Base-by-base conservation (phyloP, 2,797 vertebrate species). In the Netta rufina region DNA sequence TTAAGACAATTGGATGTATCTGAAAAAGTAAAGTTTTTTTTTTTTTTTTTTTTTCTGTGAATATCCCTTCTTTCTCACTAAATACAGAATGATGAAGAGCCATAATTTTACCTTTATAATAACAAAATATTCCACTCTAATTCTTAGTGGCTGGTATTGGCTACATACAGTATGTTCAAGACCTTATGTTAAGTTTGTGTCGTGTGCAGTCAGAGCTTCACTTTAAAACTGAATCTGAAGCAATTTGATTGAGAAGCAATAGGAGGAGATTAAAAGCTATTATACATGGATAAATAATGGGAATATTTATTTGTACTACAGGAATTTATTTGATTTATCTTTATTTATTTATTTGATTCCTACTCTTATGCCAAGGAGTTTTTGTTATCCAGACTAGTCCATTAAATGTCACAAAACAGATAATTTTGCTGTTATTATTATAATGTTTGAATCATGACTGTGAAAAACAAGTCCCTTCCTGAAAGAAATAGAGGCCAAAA, bases 31-130 rank as follows among this genome's bases (percentile, higher is more conserved):
- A 67, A 13, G 27, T 84, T 47, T 21, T 21, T 22, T 47, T 47
- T 45, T 19, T 47, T 1, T 2, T 4, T 8, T 1, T 1, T 5
- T 6, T 32, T 69, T 54, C 3, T 10, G 6, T 79, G 19, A 20
- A 38, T 75, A 66, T 54, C 8, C 11, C 20, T 58, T 72, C 25
- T 72, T 89, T 67, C 61, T 95, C 6, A 17, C 4, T 69, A 24
- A 57, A 38, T 39, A 58, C 73, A 70, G 16, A 53, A 24, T 64
- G 7, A 27, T 79, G 28, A 80, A 85, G 11, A 85, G 24, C 3
- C 53, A 30, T 56, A 47, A 54, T 85, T 89, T 84, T 80, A 32
- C 8, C 19, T 83, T 41, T 21, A 32, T 73, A 56, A 49, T 62
- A 74, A 62, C 18, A 66, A 65, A 88, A 24, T 74, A 39, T 38